Base-by-base conservation (phyloP, 2,113 vertebrate genomes). In the Willisornis vidua region DNA sequence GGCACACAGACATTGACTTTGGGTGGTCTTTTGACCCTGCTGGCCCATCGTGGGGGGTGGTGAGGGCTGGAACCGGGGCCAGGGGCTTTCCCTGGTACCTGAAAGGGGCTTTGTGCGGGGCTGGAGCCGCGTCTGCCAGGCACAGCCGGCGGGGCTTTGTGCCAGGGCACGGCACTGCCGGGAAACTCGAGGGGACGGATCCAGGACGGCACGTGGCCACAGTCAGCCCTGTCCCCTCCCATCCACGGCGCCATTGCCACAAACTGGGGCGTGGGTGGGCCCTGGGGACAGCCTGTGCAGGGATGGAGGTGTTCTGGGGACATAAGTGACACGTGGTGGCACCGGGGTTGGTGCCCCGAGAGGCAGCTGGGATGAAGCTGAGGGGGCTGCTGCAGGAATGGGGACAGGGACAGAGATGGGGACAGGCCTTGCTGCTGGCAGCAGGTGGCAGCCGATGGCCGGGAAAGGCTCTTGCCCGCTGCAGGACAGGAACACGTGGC, bases 101-200 rank as follows among this genome's bases (percentile, higher is more conserved):
- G 87, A 93, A 96, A 93, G 82, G 73, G 54, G 23, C 88, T 84
- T 95, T 95, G 96, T 94, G 68, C 1, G 4, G 58, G 62, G 62
- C 22, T 4, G 16, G 79, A 75, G 83, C 63, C 24, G 12, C 10
- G 20, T 2, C 49, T 29, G 55, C 65, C 39, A 4, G 8, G 90
- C 93, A 41, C 75, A 12, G 86, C 63, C 75, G 19, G 15, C 54
- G 52, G 65, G 61, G 9, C 76, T 61, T 65, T 72, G 82, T 96
- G 80, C 83, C 52, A 59, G 66, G 29, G 67, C 85, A 39, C 51
- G 17, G 39, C 26, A 4, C 31, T 79, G 68, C 90, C 59, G 70
- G 87, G 91, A 91, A 94, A 2, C 4, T 5, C 11, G 0, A 19
- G 43, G 66, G 11, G 11, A 8, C 14, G 79, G 67, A 49, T 12